These are phyloP conservation scores for Sturnira hondurensis DNA, from an alignment of 2,113 vertebrate species.

Conservation along the genomic window DNA sequence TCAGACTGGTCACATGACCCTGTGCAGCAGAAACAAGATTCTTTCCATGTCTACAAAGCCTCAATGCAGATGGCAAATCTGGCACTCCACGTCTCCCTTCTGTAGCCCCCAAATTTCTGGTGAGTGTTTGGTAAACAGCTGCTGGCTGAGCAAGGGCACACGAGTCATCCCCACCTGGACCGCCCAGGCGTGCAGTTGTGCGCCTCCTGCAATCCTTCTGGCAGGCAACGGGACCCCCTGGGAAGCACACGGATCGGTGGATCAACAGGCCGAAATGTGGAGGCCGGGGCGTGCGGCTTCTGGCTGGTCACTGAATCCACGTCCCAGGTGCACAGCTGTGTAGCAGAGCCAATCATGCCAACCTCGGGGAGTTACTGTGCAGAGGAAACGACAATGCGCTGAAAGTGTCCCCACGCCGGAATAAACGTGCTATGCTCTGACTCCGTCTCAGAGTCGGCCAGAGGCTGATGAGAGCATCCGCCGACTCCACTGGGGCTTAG, in stretches of 20 bases:
- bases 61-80: neutral
- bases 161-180: neutral
- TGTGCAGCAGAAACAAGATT: neutral
- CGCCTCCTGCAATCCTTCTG: neutral
- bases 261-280: neutral
- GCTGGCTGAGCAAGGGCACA: neutral
- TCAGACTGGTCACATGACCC: neutral
- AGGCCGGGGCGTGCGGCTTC: neutral
- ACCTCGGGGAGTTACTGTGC: neutral
- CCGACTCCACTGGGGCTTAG: neutral
- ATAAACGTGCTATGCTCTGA: neutral
- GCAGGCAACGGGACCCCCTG: neutral
- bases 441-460: neutral
- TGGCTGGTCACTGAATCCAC: neutral
- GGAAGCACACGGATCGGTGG: neutral
- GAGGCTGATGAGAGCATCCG: neutral
- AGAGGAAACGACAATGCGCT: neutral
- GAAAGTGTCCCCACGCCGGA: neutral
- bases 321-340: neutral
- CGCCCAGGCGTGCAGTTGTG: neutral
- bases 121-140: neutral
- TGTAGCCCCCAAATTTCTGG: neutral
- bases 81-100: neutral
- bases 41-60: too few species aligned
- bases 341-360: neutral